Evolutionary conservation across 2,888 invertebrate genomes (phyloP).

Genomic region (Rhyacophila evoluta): DNA sequence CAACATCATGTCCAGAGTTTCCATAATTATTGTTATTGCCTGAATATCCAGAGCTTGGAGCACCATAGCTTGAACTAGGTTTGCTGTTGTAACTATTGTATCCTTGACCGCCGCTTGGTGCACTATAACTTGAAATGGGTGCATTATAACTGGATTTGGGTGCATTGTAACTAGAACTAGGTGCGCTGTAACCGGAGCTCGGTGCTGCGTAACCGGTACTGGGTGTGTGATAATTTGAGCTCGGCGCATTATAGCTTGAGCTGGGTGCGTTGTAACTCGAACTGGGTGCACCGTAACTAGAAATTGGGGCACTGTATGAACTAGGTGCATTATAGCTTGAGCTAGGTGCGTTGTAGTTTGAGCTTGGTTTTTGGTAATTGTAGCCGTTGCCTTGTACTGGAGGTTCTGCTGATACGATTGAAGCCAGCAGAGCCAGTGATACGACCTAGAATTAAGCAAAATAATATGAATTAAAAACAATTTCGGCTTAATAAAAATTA

Average conservation of each 20-base stretch:
- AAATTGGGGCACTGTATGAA: constrained; percentile 58
- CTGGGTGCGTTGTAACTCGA: constrained; percentile 62
- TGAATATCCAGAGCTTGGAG: constrained; percentile 35
- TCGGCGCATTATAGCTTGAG: constrained; percentile 40
- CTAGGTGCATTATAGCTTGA: constrained; percentile 59
- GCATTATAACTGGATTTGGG: constrained; percentile 45
- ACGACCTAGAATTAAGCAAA: constrained; percentile 48
- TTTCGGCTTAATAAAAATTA: no score
- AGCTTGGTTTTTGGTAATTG: constrained; percentile 41
- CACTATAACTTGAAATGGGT: constrained; percentile 55
- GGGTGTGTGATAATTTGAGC: constrained; percentile 37
- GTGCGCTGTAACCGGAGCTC: constrained; percentile 58
- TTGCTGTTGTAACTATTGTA: constrained; percentile 59
- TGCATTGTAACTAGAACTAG: constrained; percentile 44
- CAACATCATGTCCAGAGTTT: constrained; percentile 56
- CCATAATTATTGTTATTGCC: constrained; percentile 31
- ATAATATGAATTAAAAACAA: not conserved
- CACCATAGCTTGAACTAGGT: constrained; percentile 56
- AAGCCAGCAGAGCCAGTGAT: constrained; percentile 32
- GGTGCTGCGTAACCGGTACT: constrained; percentile 39
- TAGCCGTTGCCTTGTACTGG: constrained; percentile 50
- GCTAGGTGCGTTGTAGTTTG: constrained; percentile 40
- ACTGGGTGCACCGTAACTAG: constrained; percentile 58
- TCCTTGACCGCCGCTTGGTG: constrained; percentile 53
- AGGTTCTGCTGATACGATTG: constrained; percentile 48